Evolutionary conservation across 2,888 invertebrate species (phyloP).

Genomic region (Odontocerum albicorne): DNA sequence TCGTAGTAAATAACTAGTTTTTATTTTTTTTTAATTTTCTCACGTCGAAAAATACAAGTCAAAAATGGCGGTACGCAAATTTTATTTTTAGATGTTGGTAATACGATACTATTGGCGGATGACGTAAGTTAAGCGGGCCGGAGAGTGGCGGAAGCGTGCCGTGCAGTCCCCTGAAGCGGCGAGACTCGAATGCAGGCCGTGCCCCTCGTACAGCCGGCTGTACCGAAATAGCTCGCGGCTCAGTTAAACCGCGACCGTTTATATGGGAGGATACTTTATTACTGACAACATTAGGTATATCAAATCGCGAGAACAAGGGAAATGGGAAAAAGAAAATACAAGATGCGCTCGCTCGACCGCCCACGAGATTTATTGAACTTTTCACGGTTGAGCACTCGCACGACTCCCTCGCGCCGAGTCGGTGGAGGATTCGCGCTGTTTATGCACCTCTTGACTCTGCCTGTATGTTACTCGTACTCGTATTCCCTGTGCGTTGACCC

Average conservation of each 20-base stretch:
- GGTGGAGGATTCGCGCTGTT: conserved; percentile 3
- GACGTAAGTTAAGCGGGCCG: conserved; percentile 26
- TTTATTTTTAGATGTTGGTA: conserved; percentile 34
- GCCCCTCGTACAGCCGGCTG: conserved; percentile 4
- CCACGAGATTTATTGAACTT: conserved; percentile 5
- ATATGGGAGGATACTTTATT: conserved; percentile 21
- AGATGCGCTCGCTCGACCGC: background rate
- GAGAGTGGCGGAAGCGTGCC: conserved; percentile 11
- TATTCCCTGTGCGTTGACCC: conserved; percentile 10
- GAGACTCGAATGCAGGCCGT: conserved; percentile 32
- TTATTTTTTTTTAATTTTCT: too few species aligned
- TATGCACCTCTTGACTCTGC: background rate
- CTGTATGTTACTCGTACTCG: too few species aligned
- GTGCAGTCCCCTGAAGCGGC: conserved; percentile 27
- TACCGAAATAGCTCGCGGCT: conserved; percentile 19
- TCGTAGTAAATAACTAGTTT: conserved; percentile 10
- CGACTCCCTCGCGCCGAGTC: background rate
- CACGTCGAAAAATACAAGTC: background rate
- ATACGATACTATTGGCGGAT: conserved; percentile 30
- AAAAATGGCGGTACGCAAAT: conserved; percentile 28
- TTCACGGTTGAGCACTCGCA: conserved; percentile 11
- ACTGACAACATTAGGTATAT: conserved; percentile 9
- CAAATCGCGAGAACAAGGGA: background rate
- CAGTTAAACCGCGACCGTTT: conserved; percentile 13
- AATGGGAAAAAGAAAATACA: conserved; percentile 1